Evolutionary conservation across 2,888 invertebrate species (phyloP).

Genomic region (Drosophila helvetica): DNA sequence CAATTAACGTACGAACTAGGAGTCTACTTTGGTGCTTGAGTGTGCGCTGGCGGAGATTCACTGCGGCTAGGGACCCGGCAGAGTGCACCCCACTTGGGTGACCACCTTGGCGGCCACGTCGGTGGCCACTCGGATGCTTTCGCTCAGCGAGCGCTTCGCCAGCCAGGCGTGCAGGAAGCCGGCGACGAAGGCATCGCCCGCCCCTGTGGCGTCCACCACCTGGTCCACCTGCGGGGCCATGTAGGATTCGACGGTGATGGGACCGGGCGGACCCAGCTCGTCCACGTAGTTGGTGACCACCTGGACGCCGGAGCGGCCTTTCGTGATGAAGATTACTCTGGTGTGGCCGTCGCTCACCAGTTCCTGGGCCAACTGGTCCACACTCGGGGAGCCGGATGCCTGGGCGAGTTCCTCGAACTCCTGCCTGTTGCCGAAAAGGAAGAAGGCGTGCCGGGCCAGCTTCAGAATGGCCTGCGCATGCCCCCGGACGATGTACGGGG

Average conservation of each 20-base stretch:
- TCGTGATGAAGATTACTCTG: slow-evolving; percentile 86
- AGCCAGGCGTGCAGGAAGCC: slow-evolving; percentile 86
- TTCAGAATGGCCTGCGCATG: slow-evolving; percentile 83
- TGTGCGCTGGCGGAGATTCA: slow-evolving; percentile 31
- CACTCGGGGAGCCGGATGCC: slow-evolving; percentile 63
- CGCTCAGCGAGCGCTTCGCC: slow-evolving; percentile 80
- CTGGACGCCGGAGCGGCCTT: slow-evolving; percentile 86
- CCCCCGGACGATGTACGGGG: slow-evolving; percentile 85
- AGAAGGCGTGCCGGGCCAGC: slow-evolving; percentile 84
- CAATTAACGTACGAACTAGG: slow-evolving; percentile 21
- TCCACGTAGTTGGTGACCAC: slow-evolving; percentile 83
- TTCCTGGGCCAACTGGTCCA: slow-evolving; percentile 63
- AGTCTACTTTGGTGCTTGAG: slow-evolving; percentile 42
- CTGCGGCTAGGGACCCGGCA: slow-evolving; percentile 75
- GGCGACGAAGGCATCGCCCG: slow-evolving; percentile 87
- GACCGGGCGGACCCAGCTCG: slow-evolving; percentile 60
- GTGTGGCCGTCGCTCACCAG: slow-evolving; percentile 47
- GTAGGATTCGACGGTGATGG: slow-evolving; percentile 68
- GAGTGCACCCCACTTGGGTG: slow-evolving; percentile 84
- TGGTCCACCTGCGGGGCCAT: slow-evolving; percentile 83
- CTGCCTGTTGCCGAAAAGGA: slow-evolving; percentile 86
- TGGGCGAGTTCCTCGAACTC: slow-evolving; percentile 85
- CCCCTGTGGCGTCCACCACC: slow-evolving; percentile 86
- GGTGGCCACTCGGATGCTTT: slow-evolving; percentile 84
- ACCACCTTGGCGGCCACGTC: slow-evolving; percentile 84